Conservation (phyloP, 1,140 invertebrate genomes). For the Caenorhabditis latens region DNA sequence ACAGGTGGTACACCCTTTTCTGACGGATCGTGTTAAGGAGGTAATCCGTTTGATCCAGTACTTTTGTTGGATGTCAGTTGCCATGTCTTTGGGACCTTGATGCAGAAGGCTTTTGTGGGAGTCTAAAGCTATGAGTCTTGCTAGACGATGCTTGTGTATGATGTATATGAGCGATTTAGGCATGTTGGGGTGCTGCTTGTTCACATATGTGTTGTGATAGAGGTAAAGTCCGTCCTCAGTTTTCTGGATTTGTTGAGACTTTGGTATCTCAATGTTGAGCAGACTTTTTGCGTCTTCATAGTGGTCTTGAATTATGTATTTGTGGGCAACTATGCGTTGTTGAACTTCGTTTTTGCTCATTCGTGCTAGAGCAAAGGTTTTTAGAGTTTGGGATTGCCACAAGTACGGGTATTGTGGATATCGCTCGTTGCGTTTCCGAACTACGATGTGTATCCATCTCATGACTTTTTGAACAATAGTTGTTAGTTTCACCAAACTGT, state of each 20-base stretch:
- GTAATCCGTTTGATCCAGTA: too few relatives aligned
- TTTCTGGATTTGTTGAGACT: too few relatives aligned
- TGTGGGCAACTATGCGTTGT: background rate
- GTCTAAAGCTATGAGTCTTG: background rate
- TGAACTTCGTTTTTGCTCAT: background rate
- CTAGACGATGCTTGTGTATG: background rate
- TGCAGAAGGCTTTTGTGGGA: background rate
- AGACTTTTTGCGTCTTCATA: background rate
- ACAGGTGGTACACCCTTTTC: background rate
- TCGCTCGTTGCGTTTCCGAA: too few relatives aligned
- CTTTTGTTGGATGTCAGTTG: background rate
- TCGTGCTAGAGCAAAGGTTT: too few relatives aligned
- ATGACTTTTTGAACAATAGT: background rate
- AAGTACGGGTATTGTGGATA: too few relatives aligned
- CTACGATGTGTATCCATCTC: background rate
- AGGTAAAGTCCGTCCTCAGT: background rate
- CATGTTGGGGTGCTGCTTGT: background rate
- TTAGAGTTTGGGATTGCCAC: too few relatives aligned
- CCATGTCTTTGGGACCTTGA: background rate
- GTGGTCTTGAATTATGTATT: background rate
- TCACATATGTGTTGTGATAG: background rate
- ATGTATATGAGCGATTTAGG: constrained; percentile 3
- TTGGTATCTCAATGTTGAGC: too few relatives aligned
- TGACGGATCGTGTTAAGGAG: too few relatives aligned
- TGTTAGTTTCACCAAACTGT: background rate